phyloP scores from a whole-genome alignment of 1,140 invertebrate genomes.

The Nixonia krombeini region DNA sequence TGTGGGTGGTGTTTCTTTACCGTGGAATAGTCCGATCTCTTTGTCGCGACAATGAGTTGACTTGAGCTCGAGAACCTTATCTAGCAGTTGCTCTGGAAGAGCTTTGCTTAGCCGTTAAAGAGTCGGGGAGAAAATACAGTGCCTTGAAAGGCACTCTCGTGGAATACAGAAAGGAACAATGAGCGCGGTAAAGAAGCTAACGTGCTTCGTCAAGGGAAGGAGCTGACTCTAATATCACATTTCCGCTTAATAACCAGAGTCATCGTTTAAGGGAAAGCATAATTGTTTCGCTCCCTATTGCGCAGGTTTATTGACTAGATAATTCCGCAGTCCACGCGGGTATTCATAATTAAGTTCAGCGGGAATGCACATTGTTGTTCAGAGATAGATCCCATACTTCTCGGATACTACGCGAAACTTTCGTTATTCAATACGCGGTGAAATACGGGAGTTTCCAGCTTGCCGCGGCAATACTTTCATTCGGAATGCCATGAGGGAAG shows the following conservation, averaged over 20 bases:
- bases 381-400: too few relatives aligned
- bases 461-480: too few relatives aligned
- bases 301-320: slow-evolving; percentile 19
- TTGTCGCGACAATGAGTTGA: slow-evolving; percentile 30
- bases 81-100: slow-evolving; percentile 14
- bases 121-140: slow-evolving; percentile 12
- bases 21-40: slow-evolving; percentile 20
- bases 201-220: slow-evolving; percentile 23
- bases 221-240: slow-evolving; percentile 40
- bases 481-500: too few relatives aligned
- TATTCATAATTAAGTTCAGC: too few relatives aligned
- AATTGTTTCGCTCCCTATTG: slow-evolving; percentile 23
- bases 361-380: too few relatives aligned
- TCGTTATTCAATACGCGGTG: too few relatives aligned
- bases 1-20: slow-evolving; percentile 10
- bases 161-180: slow-evolving; percentile 30
- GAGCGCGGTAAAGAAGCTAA: slow-evolving; percentile 28
- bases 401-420: too few relatives aligned
- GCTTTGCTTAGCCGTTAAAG: neutral
- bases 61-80: slow-evolving; percentile 28
- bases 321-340: too few relatives aligned
- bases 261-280: slow-evolving; percentile 24
- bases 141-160: slow-evolving; percentile 22
- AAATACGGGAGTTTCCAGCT: too few relatives aligned
- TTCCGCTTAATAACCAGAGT: slow-evolving; percentile 36